Conservation (phyloP, 2,797 vertebrate species). For the Channa striata region DNA sequence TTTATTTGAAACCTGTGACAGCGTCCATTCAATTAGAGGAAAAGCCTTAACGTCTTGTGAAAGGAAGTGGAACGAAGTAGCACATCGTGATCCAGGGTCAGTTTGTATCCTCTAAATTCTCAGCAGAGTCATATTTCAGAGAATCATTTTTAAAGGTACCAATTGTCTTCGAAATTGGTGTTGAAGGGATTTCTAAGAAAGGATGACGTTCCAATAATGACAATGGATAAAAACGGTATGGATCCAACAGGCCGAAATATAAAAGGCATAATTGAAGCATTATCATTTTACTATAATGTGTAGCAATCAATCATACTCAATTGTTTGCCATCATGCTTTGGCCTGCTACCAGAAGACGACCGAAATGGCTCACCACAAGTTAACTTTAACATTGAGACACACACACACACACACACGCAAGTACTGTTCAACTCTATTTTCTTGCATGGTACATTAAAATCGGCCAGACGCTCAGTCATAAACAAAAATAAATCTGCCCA, state of each 20-base stretch:
- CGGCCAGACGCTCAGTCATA: conserved; percentile 35
- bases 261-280: neutral
- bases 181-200: conserved; percentile 47
- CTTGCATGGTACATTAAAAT: conserved; percentile 42
- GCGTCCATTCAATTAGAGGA: conserved; percentile 67
- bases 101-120: conserved; percentile 57
- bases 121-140: conserved; percentile 52
- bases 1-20: conserved; percentile 65
- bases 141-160: conserved; percentile 42
- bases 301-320: neutral
- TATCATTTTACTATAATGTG: neutral
- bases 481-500: conserved; percentile 76
- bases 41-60: conserved; percentile 47
- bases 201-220: conserved; percentile 57
- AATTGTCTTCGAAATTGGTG: conserved; percentile 48
- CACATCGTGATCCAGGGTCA: conserved; percentile 42
- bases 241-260: neutral
- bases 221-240: conserved; percentile 16
- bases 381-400: conserved; percentile 18
- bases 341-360: neutral
- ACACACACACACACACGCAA: neutral
- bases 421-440: conserved; percentile 26
- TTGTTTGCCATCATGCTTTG: neutral
- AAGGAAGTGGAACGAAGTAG: conserved; percentile 59
- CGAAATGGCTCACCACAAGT: neutral